Evolutionary conservation across 2,113 vertebrate genomes (phyloP).

Genomic region (Hippocampus mohnikei): DNA sequence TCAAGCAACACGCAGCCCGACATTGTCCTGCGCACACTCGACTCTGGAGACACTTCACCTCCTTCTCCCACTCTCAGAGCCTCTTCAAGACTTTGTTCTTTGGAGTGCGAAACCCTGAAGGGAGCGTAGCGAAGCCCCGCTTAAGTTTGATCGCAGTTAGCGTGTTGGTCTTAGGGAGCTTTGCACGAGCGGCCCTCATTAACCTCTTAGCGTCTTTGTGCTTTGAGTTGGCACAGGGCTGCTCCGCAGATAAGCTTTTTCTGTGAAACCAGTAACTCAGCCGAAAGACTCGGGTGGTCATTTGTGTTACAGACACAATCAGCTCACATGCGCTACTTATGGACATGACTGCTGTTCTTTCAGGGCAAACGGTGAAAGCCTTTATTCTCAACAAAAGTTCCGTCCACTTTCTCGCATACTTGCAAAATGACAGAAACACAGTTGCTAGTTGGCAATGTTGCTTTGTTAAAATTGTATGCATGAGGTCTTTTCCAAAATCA

Average conservation of each 20-base stretch:
- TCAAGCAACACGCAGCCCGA: conserved; percentile 43
- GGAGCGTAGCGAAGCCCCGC: conserved; percentile 50
- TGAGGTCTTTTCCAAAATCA: no score
- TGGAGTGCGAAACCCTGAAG: conserved; percentile 40
- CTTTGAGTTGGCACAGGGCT: conserved; percentile 56
- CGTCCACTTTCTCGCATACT: neutral
- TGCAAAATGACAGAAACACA: neutral
- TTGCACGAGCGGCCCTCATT: conserved; percentile 67
- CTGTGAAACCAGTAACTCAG: conserved; percentile 44
- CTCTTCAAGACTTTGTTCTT: conserved; percentile 60
- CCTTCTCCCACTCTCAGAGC: conserved; percentile 49
- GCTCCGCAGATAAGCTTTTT: conserved; percentile 60
- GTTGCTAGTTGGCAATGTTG: no score
- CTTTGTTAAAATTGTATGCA: no score
- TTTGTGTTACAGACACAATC: conserved; percentile 18
- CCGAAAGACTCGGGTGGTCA: conserved; percentile 54
- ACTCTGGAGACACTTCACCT: conserved; percentile 58
- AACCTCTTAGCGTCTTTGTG: conserved; percentile 64
- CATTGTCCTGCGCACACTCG: conserved; percentile 58
- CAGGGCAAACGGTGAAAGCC: neutral
- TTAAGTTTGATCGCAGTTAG: conserved; percentile 60
- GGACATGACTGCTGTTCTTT: neutral
- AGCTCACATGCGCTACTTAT: neutral
- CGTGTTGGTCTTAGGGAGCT: conserved; percentile 56
- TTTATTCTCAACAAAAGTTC: neutral